A percentile compares a stretch with the other conserved stretches of the same genome.
Conservation (phyloP, 2,797 vertebrate species). For the Mionectes olivaceus region DNA sequence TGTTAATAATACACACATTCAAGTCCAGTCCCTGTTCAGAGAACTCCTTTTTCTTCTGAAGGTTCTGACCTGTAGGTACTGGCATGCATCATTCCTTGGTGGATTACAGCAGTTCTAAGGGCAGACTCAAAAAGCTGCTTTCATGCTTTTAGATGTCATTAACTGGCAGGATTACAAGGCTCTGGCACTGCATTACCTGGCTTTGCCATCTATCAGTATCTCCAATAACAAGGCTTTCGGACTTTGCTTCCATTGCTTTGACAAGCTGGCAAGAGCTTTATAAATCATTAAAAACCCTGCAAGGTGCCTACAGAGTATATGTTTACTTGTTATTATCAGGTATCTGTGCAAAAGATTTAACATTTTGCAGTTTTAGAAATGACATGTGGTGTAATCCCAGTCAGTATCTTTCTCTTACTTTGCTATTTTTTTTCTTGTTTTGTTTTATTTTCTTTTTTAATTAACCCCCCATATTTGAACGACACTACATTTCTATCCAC, state of each 20-base stretch:
- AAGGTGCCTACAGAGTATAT: neutral
- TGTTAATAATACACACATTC: neutral
- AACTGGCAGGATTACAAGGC: neutral
- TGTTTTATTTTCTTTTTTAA: neutral
- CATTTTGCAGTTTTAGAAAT: neutral
- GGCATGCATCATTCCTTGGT: neutral
- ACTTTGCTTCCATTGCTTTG: neutral
- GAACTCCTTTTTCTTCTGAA: neutral
- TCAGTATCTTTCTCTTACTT: neutral
- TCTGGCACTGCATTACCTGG: neutral
- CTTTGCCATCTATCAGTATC: neutral
- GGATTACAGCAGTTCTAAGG: neutral
- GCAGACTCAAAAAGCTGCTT: neutral
- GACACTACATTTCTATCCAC: neutral
- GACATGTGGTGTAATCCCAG: accelerated
- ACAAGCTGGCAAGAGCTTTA: neutral
- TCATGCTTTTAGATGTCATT: neutral
- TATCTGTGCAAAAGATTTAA: neutral
- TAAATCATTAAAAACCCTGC: neutral
- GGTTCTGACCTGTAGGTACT: neutral
- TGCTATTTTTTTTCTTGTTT: neutral
- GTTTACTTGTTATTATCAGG: neutral
- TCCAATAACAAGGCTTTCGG: neutral
- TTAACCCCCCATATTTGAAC: neutral
- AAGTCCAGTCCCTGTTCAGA: neutral